These are phyloP conservation scores for Heliconius charithonia DNA, from an alignment of 2,888 invertebrate genomes.

Conservation along the genomic window DNA sequence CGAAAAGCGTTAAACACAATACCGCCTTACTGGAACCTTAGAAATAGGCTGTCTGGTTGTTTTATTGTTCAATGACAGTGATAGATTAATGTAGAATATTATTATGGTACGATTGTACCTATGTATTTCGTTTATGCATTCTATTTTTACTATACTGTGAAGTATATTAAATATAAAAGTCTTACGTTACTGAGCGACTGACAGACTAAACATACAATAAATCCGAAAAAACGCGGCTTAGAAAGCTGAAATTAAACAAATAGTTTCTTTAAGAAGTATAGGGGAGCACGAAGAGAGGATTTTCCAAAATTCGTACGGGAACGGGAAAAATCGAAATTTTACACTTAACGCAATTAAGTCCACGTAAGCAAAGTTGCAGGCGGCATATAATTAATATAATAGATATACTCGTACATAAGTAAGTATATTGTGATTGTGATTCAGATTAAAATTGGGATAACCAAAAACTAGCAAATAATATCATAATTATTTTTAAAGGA, in stretches of 20 bases:
- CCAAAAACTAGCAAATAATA: slow-evolving; percentile 10
- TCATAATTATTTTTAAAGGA: slow-evolving; percentile 21
- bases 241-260: no score
- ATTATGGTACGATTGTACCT: slow-evolving; percentile 19
- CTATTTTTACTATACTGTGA: neutral
- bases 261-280: no score
- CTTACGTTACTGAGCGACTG: neutral
- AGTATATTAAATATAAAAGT: neutral
- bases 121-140: neutral
- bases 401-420: no score
- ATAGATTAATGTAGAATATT: slow-evolving; percentile 31
- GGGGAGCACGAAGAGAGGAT: no score
- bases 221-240: no score
- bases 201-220: no score
- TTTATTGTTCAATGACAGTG: slow-evolving; percentile 39
- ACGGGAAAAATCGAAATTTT: no score
- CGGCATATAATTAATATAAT: no score
- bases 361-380: no score
- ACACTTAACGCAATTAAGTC: no score
- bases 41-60: slow-evolving; percentile 40
- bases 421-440: neutral
- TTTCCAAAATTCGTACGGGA: no score
- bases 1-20: slow-evolving; percentile 37
- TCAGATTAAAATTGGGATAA: neutral
- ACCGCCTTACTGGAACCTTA: slow-evolving; percentile 36